Evolutionary conservation across 2,888 invertebrate species (phyloP).

Genomic region (Empis livida): DNA sequence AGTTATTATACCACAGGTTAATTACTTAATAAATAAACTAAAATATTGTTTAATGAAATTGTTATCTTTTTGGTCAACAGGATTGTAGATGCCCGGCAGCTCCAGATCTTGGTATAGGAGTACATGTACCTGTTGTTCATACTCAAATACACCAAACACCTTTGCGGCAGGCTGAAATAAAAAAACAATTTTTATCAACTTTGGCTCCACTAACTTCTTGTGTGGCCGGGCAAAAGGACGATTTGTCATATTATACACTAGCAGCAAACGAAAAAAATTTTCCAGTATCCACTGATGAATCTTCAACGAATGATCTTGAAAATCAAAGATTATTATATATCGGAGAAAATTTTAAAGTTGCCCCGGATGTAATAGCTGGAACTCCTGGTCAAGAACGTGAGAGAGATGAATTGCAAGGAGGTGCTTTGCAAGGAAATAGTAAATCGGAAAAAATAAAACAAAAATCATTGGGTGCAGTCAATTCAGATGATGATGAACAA

Average conservation of each 20-base stretch:
- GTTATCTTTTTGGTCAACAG: conserved; percentile 13
- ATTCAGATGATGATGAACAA: conserved; percentile 57
- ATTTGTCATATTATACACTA: conserved; percentile 44
- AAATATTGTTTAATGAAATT: not conserved
- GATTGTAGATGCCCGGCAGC: conserved; percentile 37
- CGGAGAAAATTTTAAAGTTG: conserved; percentile 40
- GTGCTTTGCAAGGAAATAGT: conserved; percentile 72
- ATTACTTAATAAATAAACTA: too few species aligned
- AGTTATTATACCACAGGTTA: conserved; percentile 36
- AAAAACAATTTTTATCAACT: conserved; percentile 66
- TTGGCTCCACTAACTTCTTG: conserved; percentile 67
- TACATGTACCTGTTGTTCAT: conserved; percentile 36
- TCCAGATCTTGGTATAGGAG: conserved; percentile 44
- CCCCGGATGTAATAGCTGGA: conserved; percentile 67
- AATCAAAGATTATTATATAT: conserved; percentile 34
- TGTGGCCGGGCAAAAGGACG: conserved; percentile 49
- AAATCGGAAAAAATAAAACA: conserved; percentile 72
- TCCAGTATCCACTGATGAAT: not conserved
- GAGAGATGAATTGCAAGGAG: conserved; percentile 62
- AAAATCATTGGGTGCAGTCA: conserved; percentile 45
- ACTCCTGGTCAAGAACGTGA: conserved; percentile 42
- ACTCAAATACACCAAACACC: conserved; percentile 33
- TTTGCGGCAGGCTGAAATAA: conserved; percentile 46
- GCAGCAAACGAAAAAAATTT: conserved; percentile 23
- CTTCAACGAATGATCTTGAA: not conserved